Evolutionary conservation across 2,888 invertebrate species (phyloP).

Genomic region (Cremastobaeus sp.): DNA sequence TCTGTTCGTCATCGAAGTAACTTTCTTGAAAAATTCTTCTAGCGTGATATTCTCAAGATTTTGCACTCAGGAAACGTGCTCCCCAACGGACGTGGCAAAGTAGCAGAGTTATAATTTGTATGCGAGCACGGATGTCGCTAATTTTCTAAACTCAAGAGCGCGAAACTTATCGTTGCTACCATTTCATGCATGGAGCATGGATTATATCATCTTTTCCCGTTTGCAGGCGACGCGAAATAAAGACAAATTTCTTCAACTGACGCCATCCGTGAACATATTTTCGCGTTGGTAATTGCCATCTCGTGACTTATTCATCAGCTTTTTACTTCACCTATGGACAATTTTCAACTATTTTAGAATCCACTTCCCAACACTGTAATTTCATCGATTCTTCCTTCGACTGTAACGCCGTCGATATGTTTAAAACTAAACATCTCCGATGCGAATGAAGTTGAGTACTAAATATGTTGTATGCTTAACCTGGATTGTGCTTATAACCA

Average conservation of each 20-base stretch:
- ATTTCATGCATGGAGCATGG: constrained; percentile 57
- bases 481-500: too few relatives aligned
- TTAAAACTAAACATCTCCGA: too few relatives aligned
- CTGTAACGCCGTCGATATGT: too few relatives aligned
- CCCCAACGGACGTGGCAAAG: constrained; percentile 70
- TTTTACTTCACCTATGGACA: neutral
- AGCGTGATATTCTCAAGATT: constrained; percentile 71
- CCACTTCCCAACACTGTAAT: too few relatives aligned
- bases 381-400: too few relatives aligned
- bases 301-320: neutral
- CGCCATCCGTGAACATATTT: neutral
- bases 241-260: constrained; percentile 5
- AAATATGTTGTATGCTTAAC: too few relatives aligned
- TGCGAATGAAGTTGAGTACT: too few relatives aligned
- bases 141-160: constrained; percentile 71
- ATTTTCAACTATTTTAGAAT: too few relatives aligned
- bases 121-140: constrained; percentile 73
- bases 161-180: constrained; percentile 69
- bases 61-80: constrained; percentile 71
- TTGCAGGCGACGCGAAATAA: constrained; percentile 18
- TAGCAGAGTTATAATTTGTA: constrained; percentile 69
- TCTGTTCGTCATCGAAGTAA: constrained; percentile 9
- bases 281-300: neutral
- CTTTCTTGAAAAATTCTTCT: constrained; percentile 65
- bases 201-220: constrained; percentile 41